These are phyloP conservation scores for Gallirallus australis DNA, from an alignment of 2,797 vertebrate species.

Conservation along the genomic window DNA sequence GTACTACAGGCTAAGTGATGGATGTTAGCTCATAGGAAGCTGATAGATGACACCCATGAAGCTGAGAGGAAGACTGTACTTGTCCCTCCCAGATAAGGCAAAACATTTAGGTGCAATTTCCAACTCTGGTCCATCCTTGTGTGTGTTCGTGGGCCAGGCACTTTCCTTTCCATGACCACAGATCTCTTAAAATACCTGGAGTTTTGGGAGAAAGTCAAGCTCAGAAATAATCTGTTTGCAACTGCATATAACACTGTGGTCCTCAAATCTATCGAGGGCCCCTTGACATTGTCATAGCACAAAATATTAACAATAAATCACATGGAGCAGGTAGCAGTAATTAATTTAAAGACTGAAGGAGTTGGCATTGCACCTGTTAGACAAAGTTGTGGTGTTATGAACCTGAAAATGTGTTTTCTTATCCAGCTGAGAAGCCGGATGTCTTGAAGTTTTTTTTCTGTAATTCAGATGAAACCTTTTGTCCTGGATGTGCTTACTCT, in stretches of 20 bases:
- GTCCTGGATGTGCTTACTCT: not conserved
- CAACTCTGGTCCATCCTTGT: not conserved
- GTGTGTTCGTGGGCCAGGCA: not conserved
- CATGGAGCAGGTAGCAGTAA: not conserved
- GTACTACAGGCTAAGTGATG: not conserved
- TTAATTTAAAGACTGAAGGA: not conserved
- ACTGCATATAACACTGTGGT: accelerated
- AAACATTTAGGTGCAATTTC: not conserved
- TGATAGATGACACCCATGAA: not conserved
- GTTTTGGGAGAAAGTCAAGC: not conserved
- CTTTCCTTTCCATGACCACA: not conserved
- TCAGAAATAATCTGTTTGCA: not conserved
- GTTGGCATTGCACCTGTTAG: not conserved
- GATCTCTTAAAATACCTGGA: not conserved
- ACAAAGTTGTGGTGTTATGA: not conserved
- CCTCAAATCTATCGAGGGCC: not conserved
- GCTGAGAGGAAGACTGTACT: not conserved
- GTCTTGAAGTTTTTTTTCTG: not conserved
- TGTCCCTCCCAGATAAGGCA: not conserved
- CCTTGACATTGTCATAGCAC: not conserved
- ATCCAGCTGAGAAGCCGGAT: not conserved
- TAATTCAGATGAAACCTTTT: not conserved
- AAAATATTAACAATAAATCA: not conserved
- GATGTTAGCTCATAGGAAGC: not conserved
- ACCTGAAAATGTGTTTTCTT: not conserved